These are phyloP conservation scores for Zosterops hypoxanthus DNA, from an alignment of 2,113 vertebrate species.

Conservation along the genomic window DNA sequence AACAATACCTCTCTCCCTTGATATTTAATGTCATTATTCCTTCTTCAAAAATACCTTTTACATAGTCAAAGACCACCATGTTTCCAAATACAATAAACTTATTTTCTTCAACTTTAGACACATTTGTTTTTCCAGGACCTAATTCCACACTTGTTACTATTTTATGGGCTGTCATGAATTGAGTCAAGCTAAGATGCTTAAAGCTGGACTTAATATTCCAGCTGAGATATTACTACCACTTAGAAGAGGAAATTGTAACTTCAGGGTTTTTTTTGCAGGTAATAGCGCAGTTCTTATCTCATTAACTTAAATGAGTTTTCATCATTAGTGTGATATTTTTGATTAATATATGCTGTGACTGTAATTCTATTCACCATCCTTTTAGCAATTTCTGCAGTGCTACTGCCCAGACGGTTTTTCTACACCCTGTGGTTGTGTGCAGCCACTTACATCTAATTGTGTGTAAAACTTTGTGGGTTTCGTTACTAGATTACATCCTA, in stretches of 20 bases:
- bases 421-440: background rate
- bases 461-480: background rate
- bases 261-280: background rate
- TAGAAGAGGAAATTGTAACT: background rate
- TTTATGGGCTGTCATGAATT: background rate
- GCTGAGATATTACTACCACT: background rate
- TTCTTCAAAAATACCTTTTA: background rate
- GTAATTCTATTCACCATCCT: background rate
- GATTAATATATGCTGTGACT: background rate
- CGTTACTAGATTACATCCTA: background rate
- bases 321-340: background rate
- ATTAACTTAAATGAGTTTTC: constrained; percentile 1
- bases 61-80: background rate
- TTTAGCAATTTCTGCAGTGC: background rate
- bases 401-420: background rate
- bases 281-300: background rate
- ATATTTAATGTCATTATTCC: background rate
- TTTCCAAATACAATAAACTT: background rate
- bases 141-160: background rate
- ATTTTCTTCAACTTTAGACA: background rate
- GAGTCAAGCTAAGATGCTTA: background rate
- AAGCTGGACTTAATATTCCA: background rate
- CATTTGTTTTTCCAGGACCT: background rate
- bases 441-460: background rate
- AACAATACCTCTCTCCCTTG: background rate